Evolutionary conservation across 92 coral and sea anemone species (phyloP).

Genomic region (Phymanthus crucifer): DNA sequence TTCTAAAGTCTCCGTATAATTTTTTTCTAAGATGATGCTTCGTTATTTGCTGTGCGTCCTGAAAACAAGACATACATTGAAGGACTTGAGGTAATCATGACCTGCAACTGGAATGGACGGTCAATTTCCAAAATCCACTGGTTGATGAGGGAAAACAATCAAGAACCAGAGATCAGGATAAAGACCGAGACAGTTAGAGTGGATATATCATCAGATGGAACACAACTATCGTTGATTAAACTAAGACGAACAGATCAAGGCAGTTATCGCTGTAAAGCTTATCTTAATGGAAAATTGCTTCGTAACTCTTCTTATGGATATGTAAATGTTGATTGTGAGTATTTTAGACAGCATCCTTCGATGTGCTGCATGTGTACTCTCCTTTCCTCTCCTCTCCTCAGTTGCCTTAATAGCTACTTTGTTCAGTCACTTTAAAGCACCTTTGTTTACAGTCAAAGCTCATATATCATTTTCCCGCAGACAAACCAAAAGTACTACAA

Average conservation of each 20-base stretch:
- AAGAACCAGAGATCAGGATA: neutral
- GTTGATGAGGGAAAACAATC: neutral
- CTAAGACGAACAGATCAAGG: slow-evolving; percentile 29
- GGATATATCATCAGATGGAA: neutral
- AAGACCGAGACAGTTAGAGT: slow-evolving; percentile 16
- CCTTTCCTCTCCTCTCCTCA: neutral
- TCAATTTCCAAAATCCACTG: neutral
- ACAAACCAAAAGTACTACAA: neutral
- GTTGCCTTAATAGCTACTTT: neutral
- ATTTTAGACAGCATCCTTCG: neutral
- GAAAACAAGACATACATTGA: neutral
- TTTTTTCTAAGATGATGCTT: neutral
- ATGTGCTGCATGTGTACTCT: neutral
- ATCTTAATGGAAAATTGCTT: too few relatives aligned
- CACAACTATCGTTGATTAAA: slow-evolving; percentile 2
- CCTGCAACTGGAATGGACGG: slow-evolving; percentile 29
- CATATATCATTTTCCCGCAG: neutral
- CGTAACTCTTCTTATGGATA: too few relatives aligned
- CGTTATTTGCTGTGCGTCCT: neutral
- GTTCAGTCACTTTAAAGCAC: neutral
- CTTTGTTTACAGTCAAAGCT: neutral
- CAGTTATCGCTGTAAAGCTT: slow-evolving; percentile 29
- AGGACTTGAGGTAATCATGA: slow-evolving; percentile 22
- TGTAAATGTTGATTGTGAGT: too few relatives aligned
- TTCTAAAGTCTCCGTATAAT: too few relatives aligned